These are phyloP conservation scores for Gephyroberyx darwinii DNA, from an alignment of 2,797 vertebrate genomes.

Conservation along the genomic window DNA sequence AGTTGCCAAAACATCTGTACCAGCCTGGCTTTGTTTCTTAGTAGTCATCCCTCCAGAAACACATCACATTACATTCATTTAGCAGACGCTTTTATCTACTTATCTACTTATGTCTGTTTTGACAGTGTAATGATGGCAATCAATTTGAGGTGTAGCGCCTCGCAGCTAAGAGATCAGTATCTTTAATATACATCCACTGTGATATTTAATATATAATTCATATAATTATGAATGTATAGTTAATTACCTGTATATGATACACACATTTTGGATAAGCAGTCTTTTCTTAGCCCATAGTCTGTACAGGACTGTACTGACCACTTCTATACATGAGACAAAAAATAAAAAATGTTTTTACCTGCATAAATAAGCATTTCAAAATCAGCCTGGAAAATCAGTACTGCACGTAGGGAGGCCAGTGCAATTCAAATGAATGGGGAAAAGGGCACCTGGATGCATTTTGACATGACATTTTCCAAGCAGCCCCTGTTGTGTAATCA, in stretches of 20 bases:
- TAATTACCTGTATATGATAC: too few relatives aligned
- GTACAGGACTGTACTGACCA: neutral
- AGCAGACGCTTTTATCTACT: too few relatives aligned
- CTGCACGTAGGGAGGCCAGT: slow-evolving; percentile 4
- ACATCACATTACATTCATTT: too few relatives aligned
- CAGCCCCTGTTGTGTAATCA: slow-evolving; percentile 7
- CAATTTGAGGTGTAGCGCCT: slow-evolving; percentile 33
- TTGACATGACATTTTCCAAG: neutral
- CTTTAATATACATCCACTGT: too few relatives aligned
- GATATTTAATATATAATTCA: too few relatives aligned
- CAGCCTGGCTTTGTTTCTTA: slow-evolving; percentile 52
- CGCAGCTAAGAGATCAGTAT: neutral
- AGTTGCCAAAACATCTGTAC: slow-evolving; percentile 73
- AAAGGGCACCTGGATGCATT: slow-evolving; percentile 2
- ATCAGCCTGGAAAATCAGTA: slow-evolving; percentile 25
- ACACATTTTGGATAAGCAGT: too few relatives aligned
- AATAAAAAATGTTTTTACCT: slow-evolving; percentile 2
- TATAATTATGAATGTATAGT: too few relatives aligned
- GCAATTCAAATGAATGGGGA: slow-evolving; percentile 6
- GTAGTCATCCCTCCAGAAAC: slow-evolving; percentile 9
- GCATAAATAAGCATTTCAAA: slow-evolving; percentile 3
- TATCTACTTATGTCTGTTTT: too few relatives aligned
- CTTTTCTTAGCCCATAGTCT: neutral
- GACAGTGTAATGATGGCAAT: slow-evolving; percentile 15
- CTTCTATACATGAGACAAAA: neutral